These are phyloP conservation scores for Silvanus unidentatus DNA, from an alignment of 2,888 invertebrate species.

Conservation along the genomic window DNA sequence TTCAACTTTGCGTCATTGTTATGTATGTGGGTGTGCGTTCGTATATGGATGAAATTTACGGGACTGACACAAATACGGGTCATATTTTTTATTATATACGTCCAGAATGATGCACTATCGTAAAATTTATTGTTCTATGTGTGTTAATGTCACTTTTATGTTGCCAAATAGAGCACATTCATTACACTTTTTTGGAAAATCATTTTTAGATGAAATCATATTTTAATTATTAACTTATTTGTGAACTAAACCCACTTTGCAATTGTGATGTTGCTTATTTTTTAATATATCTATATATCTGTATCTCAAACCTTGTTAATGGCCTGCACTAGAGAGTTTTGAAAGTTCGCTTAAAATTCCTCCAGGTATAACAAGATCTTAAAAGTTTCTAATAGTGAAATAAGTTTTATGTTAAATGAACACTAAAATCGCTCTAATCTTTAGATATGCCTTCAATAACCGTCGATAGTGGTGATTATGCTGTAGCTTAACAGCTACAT, in stretches of 20 bases:
- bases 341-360: no score
- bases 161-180: background rate
- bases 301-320: no score
- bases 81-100: conserved; percentile 5
- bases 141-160: conserved; percentile 5
- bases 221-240: no score
- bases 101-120: conserved; percentile 2
- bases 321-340: no score
- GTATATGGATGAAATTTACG: background rate
- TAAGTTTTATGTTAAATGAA: conserved; percentile 1
- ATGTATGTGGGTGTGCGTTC: no score
- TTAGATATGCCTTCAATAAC: conserved; percentile 5
- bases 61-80: conserved; percentile 1
- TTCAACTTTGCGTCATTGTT: no score
- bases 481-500: conserved; percentile 13
- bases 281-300: no score
- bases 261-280: no score
- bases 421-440: background rate
- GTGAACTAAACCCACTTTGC: no score
- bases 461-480: conserved; percentile 15
- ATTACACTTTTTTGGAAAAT: no score
- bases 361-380: background rate
- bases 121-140: conserved; percentile 7
- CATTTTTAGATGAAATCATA: no score
- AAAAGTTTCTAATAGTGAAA: background rate